Evolutionary conservation across 2,888 invertebrate genomes (phyloP).

Genomic region (Heliconius ismenius): DNA sequence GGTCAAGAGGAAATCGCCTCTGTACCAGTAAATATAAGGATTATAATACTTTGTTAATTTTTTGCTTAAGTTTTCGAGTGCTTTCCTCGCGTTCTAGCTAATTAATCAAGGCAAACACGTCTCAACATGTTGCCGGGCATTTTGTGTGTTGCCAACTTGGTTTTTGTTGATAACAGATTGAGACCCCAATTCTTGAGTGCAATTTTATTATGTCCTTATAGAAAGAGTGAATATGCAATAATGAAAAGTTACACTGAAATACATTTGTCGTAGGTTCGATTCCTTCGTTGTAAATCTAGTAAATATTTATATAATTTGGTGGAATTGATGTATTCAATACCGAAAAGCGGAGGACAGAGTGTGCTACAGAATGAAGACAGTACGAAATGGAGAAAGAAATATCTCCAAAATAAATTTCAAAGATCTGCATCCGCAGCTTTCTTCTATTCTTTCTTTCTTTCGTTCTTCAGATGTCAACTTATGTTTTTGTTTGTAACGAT

Average conservation of each 20-base stretch:
- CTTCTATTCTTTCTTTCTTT: conserved; percentile 25
- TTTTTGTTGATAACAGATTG: conserved; percentile 35
- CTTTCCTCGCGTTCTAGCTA: conserved; percentile 39
- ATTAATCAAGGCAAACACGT: conserved; percentile 44
- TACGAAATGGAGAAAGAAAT: background rate
- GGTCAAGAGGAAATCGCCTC: conserved; percentile 9
- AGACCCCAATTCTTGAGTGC: conserved; percentile 23
- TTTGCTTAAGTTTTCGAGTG: conserved; percentile 31
- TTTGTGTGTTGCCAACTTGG: conserved; percentile 40
- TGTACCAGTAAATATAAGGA: background rate
- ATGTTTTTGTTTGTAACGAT: conserved; percentile 60
- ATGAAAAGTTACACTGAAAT: background rate
- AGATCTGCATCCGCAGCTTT: background rate
- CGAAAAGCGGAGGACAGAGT: too few species aligned
- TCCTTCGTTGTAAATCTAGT: too few species aligned
- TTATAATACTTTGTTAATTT: conserved; percentile 23
- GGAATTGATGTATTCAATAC: too few species aligned
- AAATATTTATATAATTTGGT: too few species aligned
- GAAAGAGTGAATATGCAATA: background rate
- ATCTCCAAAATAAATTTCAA: background rate
- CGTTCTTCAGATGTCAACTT: conserved; percentile 30
- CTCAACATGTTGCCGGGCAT: conserved; percentile 36
- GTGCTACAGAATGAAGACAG: too few species aligned
- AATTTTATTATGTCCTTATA: background rate
- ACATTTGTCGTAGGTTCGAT: too few species aligned